Evolutionary conservation across 2,888 invertebrate genomes (phyloP), one percentile per base, ranked within the genome.

Genomic region (Campoplex nolae): DNA sequence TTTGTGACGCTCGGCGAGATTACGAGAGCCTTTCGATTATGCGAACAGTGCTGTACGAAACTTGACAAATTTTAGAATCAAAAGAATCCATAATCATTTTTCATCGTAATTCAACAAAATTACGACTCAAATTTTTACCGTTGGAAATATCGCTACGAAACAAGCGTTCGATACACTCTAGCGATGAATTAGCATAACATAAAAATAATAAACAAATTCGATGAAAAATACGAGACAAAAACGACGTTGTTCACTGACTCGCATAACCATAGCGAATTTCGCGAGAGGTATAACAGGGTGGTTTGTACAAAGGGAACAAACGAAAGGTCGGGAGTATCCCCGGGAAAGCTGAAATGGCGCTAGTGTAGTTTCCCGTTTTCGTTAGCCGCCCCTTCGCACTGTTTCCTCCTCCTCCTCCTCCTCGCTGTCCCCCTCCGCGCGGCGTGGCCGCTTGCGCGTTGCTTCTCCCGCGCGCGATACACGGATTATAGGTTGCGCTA

Each of bases 401-500:
- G 4, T 16, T 9, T 13, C 16, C 13, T 8, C n/a, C 8, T 13
- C 4, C 58, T 13, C 28, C 28, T 3, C 13, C 32, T 28, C 28
- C 16, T 9, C 58, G 58, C 9, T 11, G 13, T 28, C 28, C n/a
- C 28, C 58, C 58, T 11, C 58, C 58, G 11, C 11, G 23, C 58
- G 11, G 3, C 32, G 13, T 6, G 13, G 32, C 58, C 58, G 58
- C 32, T 62, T 62, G 58, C 32, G 58, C 58, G 32, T 32, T 32
- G 3, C 58, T 51, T 2, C 71, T 32, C 48, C 48, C 32, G 48
- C 71, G 71, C 71, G 48, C 71, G 42, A 45, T 38, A 42, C 32
- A 73, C 54, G 13, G 51, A 73, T n/a, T 92, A 89, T 95, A 95
- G 83, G 95, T 94, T 51, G 95, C 95, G 3, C 95, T 67, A 73